Conservation (phyloP, 2,797 vertebrate species). For the Sebastes umbrosus region DNA sequence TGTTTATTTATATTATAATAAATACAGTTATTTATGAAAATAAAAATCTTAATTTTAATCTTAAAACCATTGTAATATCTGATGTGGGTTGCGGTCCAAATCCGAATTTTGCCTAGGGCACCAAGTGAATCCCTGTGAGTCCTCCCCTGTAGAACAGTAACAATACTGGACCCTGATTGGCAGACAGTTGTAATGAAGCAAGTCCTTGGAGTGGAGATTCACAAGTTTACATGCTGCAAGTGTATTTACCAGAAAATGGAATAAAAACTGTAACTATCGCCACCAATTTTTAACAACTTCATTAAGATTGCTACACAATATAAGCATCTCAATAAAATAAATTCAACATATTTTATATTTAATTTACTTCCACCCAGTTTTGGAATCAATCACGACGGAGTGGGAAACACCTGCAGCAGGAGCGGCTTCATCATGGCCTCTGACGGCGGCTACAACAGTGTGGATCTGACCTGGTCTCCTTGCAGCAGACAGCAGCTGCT, state of each 20-base stretch:
- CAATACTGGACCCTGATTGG: neutral
- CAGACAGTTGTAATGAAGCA: too few species aligned
- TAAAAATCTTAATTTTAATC: too few species aligned
- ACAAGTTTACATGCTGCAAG: neutral
- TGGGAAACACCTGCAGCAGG: constrained; percentile 83
- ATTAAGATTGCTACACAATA: neutral
- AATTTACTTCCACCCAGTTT: constrained; percentile 78
- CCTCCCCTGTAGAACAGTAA: neutral
- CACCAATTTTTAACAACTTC: neutral
- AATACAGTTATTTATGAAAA: too few species aligned
- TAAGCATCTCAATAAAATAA: neutral
- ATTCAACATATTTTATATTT: neutral
- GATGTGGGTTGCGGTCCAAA: too few species aligned
- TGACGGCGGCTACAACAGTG: constrained; percentile 85
- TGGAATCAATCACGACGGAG: constrained; percentile 91
- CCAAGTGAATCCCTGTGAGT: neutral
- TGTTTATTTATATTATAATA: too few species aligned
- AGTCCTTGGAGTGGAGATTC: neutral
- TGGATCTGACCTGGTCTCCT: constrained; percentile 89
- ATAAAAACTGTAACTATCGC: neutral
- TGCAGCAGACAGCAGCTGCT: constrained; percentile 90
- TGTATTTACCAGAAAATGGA: neutral
- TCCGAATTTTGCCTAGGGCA: too few species aligned
- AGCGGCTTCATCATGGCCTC: constrained; percentile 91
- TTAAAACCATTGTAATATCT: too few species aligned